phyloP scores from a whole-genome alignment of 92 coral and sea anemone genomes.

The Diadumene lineata region DNA sequence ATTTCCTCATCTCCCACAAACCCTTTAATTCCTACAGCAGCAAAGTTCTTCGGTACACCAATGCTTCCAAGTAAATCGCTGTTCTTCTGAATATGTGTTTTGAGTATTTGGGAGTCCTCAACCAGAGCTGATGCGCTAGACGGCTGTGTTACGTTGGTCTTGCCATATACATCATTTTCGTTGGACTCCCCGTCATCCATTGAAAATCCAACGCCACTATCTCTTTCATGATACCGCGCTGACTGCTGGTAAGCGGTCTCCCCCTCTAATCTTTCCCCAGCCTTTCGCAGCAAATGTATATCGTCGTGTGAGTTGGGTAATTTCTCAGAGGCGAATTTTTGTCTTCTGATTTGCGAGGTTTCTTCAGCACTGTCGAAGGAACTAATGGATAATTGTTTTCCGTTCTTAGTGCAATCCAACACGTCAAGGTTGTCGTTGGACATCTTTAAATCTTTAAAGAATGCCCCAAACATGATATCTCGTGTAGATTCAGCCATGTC shows the following conservation, averaged over 20 bases:
- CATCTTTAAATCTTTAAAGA: constrained; percentile 22
- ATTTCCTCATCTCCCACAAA: constrained; percentile 62
- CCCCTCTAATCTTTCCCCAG: background rate
- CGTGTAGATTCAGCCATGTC: background rate
- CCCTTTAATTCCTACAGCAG: constrained; percentile 77
- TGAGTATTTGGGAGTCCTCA: background rate
- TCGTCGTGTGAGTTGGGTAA: background rate
- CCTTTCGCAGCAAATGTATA: background rate
- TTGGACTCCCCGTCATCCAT: constrained; percentile 65
- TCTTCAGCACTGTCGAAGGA: background rate
- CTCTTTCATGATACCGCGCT: constrained; percentile 55
- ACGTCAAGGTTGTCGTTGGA: background rate
- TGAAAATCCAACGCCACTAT: constrained; percentile 82
- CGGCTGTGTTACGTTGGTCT: background rate
- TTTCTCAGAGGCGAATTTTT: constrained; percentile 8
- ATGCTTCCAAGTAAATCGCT: constrained; percentile 61
- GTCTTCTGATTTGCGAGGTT: background rate
- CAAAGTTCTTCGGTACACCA: constrained; percentile 75
- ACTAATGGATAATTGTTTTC: background rate
- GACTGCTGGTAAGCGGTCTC: constrained; percentile 40
- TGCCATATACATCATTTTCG: background rate
- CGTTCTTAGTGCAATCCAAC: background rate
- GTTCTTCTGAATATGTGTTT: constrained; percentile 39
- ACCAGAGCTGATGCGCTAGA: background rate
- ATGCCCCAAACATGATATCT: constrained; percentile 39